Conservation (phyloP, 2,113 vertebrate genomes). For the Cinclus mexicanus region DNA sequence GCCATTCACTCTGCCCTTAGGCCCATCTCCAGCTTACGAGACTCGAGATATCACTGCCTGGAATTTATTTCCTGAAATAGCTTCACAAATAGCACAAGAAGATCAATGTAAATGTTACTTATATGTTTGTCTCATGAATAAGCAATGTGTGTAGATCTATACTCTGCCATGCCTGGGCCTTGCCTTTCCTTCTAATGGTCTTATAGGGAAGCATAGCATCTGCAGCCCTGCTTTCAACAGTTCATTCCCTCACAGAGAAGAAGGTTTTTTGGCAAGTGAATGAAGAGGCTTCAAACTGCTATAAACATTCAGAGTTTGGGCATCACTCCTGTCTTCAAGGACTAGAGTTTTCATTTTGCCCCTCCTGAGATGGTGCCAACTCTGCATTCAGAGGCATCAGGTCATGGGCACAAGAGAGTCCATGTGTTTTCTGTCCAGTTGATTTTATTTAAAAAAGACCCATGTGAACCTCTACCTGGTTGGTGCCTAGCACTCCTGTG, state of each 20-base stretch:
- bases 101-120: conserved; percentile 67
- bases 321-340: background rate
- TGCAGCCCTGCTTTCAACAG: background rate
- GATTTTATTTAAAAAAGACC: background rate
- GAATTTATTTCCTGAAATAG: conserved; percentile 54
- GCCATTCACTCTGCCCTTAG: conserved; percentile 52
- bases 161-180: background rate
- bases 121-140: conserved; percentile 22
- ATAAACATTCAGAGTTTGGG: background rate
- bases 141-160: background rate
- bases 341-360: background rate
- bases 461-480: background rate
- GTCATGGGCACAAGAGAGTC: background rate
- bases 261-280: background rate
- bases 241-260: background rate
- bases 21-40: conserved; percentile 5
- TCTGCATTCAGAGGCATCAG: background rate
- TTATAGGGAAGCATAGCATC: background rate
- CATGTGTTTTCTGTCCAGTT: background rate
- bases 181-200: background rate
- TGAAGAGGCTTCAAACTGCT: background rate
- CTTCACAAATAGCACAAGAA: conserved; percentile 43
- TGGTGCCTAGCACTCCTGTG: background rate
- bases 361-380: background rate
- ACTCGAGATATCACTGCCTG: conserved; percentile 37